phyloP scores from a whole-genome alignment of 2,113 vertebrate genomes.

The Cygnus atratus region DNA sequence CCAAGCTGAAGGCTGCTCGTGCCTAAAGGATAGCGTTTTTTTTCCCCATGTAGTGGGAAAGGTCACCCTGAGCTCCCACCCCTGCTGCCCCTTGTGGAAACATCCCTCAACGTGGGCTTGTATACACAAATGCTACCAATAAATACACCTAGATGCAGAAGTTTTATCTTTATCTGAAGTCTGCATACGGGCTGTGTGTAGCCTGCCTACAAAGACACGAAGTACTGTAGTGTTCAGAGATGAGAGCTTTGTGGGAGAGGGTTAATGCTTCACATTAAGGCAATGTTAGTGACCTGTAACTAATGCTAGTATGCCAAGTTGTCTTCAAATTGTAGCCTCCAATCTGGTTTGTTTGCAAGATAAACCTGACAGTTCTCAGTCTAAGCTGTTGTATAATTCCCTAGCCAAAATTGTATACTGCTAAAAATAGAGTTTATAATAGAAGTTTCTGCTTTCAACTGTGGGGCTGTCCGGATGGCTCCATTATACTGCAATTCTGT shows the following conservation, averaged over 20 bases:
- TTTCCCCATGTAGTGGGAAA: neutral
- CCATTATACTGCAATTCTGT: neutral
- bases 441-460: neutral
- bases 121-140: neutral
- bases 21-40: neutral
- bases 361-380: constrained; percentile 3
- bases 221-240: neutral
- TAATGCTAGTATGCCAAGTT: neutral
- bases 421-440: constrained; percentile 22
- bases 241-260: neutral
- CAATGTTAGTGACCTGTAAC: neutral
- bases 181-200: neutral
- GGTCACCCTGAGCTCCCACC: neutral
- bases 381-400: constrained; percentile 10
- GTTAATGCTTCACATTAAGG: neutral
- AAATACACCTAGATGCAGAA: neutral
- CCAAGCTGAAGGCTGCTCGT: neutral
- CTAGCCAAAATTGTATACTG: neutral
- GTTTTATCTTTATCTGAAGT: neutral
- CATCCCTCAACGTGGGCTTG: rapidly evolving
- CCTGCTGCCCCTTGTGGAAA: neutral
- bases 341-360: neutral
- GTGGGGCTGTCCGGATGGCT: neutral
- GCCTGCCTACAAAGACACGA: neutral
- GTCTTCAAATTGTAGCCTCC: neutral